phyloP scores from a whole-genome alignment of 1,140 invertebrate genomes.

The Habropoda laboriosa region DNA sequence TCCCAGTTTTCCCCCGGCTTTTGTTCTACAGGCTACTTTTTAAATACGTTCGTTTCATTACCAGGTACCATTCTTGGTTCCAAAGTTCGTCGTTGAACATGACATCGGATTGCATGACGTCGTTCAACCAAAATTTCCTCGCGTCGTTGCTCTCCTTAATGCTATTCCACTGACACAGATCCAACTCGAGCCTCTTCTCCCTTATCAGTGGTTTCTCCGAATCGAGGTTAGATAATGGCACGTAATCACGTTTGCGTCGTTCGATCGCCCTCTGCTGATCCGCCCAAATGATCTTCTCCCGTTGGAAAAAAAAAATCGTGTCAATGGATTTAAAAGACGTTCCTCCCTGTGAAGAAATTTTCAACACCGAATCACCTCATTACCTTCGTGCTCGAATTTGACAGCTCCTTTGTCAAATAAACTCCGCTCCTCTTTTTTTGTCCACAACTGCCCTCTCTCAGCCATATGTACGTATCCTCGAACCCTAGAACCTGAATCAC shows the following conservation, averaged over 20 bases:
- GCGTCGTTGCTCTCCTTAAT: neutral
- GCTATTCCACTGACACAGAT: constrained; percentile 18
- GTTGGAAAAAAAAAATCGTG: constrained; percentile 23
- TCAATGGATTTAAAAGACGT: neutral
- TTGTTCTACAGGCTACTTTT: too few species aligned
- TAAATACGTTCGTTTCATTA: constrained; percentile 77
- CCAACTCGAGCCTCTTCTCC: constrained; percentile 67
- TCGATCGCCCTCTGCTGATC: constrained; percentile 85
- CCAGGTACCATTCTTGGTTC: constrained; percentile 95
- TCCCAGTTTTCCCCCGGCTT: neutral
- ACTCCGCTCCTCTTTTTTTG: constrained; percentile 74
- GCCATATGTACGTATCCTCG: constrained; percentile 83
- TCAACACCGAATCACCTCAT: constrained; percentile 8
- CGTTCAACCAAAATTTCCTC: neutral
- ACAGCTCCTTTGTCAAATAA: constrained; percentile 68
- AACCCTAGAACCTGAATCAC: constrained; percentile 83
- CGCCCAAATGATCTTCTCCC: constrained; percentile 87
- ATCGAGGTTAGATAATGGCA: constrained; percentile 61
- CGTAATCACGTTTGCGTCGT: constrained; percentile 82
- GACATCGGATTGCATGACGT: constrained; percentile 24
- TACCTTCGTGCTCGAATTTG: constrained; percentile 77
- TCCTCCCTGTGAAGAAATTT: neutral
- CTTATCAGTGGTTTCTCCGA: constrained; percentile 71
- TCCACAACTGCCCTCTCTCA: constrained; percentile 75
- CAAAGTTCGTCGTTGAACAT: constrained; percentile 93